Evolutionary conservation across 2,888 invertebrate species (phyloP), one percentile per base, ranked within the genome.

Genomic region (Parnassius glacialis): DNA sequence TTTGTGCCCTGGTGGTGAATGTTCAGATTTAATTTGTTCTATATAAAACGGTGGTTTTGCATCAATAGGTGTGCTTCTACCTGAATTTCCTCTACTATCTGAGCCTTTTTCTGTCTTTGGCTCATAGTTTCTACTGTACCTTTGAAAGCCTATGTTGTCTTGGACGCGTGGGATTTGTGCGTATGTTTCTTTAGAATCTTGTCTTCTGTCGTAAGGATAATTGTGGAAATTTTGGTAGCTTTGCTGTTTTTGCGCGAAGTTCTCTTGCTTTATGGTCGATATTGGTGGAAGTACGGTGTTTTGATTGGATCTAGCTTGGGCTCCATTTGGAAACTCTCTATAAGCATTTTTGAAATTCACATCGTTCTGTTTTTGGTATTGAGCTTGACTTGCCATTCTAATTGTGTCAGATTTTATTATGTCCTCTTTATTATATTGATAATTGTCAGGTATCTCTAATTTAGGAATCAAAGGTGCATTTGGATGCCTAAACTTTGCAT

Each of bases 11-110:
- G 92, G 92, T 25, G 92, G 92, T 56, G 92, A 92, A 79, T 92
- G 86, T 67, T 92, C 92, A 10, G 92, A 92, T 74, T 92, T 92
- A 45, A 92, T 92, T 75, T 92, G 92, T 67, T 92, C 92, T 70
- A 92, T 87, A 62, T 92, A 92, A 70, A 84, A 92, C 58, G 92
- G 88, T 43, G 84, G 87, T 69, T 86, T 92, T 5, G 85, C 76
- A 53, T 87, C 85, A 20, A 65, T 67, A 7, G 78, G 67, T 16
- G 70, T 65, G 43, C 41, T 75, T 60, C 75, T 80, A 42, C 71
- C 84, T 9, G 71, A 61, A 67, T 68, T 75, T 34, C 64, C 71
- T 58, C 75, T 68, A 52, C 70, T 80, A 20, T 84, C 81, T 12
- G 72, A 56, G 55, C 80, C 84, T 73, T 84, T 84, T 52, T 62